Conservation (phyloP, 64 coral and sea anemone genomes). For the Pocillopora verrucosa region DNA sequence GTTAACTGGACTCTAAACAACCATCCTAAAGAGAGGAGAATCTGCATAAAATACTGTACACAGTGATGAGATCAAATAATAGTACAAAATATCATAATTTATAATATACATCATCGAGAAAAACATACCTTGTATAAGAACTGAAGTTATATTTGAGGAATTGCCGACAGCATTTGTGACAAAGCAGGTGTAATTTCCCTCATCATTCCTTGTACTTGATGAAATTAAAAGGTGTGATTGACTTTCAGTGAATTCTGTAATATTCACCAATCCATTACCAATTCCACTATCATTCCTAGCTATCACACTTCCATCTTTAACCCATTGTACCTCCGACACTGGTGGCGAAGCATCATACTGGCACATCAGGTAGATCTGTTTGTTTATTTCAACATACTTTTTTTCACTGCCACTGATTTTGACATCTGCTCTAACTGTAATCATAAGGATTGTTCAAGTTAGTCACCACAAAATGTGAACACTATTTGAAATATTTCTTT, state of each 20-base stretch:
- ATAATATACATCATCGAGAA: no score
- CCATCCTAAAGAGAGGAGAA: no score
- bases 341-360: conserved; percentile 9
- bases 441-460: background rate
- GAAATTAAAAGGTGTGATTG: background rate
- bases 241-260: conserved; percentile 27
- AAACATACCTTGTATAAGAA: conserved; percentile 10
- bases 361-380: conserved; percentile 6
- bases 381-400: background rate
- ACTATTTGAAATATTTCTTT: no score
- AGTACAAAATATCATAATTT: no score
- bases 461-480: no score
- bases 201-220: background rate
- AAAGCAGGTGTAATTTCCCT: background rate
- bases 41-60: no score
- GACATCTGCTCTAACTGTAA: conserved; percentile 14
- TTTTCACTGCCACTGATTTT: background rate
- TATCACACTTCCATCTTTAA: background rate
- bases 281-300: background rate
- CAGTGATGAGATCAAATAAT: no score
- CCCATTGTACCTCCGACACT: conserved; percentile 4
- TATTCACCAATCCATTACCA: background rate
- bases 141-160: background rate
- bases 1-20: no score
- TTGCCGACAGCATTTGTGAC: background rate